Conservation (phyloP, 2,888 invertebrate species). For the Lydus trimaculatus region DNA sequence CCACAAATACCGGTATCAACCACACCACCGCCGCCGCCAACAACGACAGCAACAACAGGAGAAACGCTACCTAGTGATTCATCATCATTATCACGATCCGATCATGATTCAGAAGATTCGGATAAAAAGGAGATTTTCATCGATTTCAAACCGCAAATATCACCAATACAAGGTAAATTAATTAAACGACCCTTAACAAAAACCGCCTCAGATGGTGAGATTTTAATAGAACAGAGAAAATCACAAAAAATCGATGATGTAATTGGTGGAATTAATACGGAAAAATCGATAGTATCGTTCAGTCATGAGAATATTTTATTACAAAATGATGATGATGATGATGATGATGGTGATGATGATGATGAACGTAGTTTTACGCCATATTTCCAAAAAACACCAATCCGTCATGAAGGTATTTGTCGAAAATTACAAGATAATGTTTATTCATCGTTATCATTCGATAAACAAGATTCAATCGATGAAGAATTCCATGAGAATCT, state of each 20-base stretch:
- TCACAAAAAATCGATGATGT: constrained; percentile 61
- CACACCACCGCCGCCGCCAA: constrained; percentile 34
- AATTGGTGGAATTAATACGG: constrained; percentile 57
- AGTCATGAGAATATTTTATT: constrained; percentile 69
- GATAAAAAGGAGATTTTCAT: constrained; percentile 82
- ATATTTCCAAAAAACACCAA: constrained; percentile 63
- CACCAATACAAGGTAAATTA: constrained; percentile 57
- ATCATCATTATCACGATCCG: constrained; percentile 53
- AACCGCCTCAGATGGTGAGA: constrained; percentile 83
- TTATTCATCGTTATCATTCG: constrained; percentile 53
- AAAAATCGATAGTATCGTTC: constrained; percentile 64
- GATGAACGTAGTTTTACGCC: constrained; percentile 49
- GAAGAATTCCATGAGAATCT: constrained; percentile 85
- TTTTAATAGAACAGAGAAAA: constrained; percentile 68
- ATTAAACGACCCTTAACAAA: constrained; percentile 68
- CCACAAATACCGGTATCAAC: constrained; percentile 52
- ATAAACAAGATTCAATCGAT: constrained; percentile 63
- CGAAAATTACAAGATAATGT: constrained; percentile 50
- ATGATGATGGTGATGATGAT: constrained; percentile 40
- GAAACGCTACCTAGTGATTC: constrained; percentile 46
- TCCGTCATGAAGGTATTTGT: constrained; percentile 50
- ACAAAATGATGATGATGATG: constrained; percentile 35
- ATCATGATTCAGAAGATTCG: constrained; percentile 57
- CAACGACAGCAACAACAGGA: constrained; percentile 25
- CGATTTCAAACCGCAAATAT: constrained; percentile 82